A percentile compares a stretch with the other conserved stretches of the same genome.
Evolutionary conservation across 2,797 vertebrate genomes (phyloP).

Genomic region (Falco cherrug): DNA sequence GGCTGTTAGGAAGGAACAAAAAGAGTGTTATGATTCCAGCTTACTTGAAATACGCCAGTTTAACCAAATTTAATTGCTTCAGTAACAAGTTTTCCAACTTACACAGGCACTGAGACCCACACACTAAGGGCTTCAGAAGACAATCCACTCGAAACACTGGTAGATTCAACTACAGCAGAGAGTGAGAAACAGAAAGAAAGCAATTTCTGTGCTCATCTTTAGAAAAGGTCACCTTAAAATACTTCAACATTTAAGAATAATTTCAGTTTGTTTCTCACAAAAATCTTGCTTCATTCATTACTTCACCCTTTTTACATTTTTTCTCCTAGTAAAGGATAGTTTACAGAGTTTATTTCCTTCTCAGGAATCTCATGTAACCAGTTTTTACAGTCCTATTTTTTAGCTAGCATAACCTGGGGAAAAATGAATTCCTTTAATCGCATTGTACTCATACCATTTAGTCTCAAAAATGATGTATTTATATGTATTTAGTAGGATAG

Average conservation of each 20-base stretch:
- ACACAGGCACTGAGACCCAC: not conserved
- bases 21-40: not conserved
- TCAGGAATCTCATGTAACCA: not conserved
- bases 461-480: not conserved
- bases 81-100: not conserved
- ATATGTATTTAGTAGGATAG: not conserved
- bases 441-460: not conserved
- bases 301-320: not conserved
- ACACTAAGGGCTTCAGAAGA: not conserved
- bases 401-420: not conserved
- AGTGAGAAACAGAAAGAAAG: not conserved
- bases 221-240: not conserved
- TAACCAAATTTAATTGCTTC: not conserved
- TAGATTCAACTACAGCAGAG: not conserved
- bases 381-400: not conserved
- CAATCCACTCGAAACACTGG: not conserved
- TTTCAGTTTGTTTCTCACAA: not conserved
- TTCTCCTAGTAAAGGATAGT: not conserved
- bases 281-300: not conserved
- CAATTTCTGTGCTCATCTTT: not conserved
- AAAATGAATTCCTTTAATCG: not conserved
- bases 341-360: not conserved
- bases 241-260: not conserved
- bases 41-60: not conserved
- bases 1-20: not conserved